Percentiles rank a stretch among this genome's conserved stretches.
Conservation (phyloP, 2,113 vertebrate species). For the Ophiodon elongatus region DNA sequence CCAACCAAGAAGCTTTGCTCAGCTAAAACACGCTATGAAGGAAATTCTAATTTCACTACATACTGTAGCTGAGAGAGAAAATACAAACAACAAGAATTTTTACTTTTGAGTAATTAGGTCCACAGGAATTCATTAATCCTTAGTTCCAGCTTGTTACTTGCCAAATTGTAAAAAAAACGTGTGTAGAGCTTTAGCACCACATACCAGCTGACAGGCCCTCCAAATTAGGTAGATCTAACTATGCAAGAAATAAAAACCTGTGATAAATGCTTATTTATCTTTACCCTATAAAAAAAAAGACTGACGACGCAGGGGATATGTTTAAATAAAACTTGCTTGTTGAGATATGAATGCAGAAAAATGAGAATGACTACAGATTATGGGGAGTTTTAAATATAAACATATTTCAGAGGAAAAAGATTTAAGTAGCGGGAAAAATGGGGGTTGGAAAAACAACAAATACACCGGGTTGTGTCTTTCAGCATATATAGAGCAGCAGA, state of each 20-base stretch:
- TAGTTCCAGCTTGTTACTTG: constrained; percentile 50
- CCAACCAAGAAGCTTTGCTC: constrained; percentile 39
- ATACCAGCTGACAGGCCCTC: constrained; percentile 34
- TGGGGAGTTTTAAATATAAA: constrained; percentile 36
- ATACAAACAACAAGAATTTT: constrained; percentile 62
- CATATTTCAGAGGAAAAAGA: constrained; percentile 6
- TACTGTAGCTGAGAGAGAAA: constrained; percentile 50
- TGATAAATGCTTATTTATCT: constrained; percentile 15
- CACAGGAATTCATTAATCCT: constrained; percentile 75
- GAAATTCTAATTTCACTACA: constrained; percentile 72
- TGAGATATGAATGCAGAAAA: constrained; percentile 31
- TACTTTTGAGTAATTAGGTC: constrained; percentile 60
- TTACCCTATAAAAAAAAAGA: constrained; percentile 13
- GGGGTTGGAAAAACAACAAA: constrained; percentile 37
- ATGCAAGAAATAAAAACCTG: constrained; percentile 13
- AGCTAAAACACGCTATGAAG: constrained; percentile 50
- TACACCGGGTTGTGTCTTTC: constrained; percentile 39
- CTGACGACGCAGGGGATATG: neutral
- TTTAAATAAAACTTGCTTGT: neutral
- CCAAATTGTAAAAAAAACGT: constrained; percentile 60
- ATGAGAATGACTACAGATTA: constrained; percentile 28
- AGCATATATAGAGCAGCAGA: constrained; percentile 49
- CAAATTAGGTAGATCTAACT: constrained; percentile 10
- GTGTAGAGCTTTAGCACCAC: constrained; percentile 26
- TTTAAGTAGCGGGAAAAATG: constrained; percentile 3